Evolutionary conservation across 2,797 vertebrate species (phyloP), one percentile per base, ranked within the genome.

Genomic region (Poeciliopsis paucimaculata): DNA sequence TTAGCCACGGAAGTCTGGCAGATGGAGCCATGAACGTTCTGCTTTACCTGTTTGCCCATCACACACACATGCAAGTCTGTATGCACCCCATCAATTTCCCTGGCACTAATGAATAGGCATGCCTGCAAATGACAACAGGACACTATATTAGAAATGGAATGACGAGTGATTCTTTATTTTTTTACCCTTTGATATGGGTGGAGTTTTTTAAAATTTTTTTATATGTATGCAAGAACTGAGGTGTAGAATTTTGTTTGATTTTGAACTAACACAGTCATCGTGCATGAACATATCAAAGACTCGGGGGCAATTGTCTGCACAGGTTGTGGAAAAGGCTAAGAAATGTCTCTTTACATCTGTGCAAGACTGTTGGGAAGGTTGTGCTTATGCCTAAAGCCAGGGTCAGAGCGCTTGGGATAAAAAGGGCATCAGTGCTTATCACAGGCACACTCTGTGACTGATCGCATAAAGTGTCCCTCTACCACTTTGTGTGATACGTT

Each of bases 1-100:
- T 94, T 93, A 91, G 83, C 83, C 53, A 82, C 13, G 77, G 85
- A 93, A 79, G 88, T 90, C 87, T 87, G 84, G 87, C 90, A 94
- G 89, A 90, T 86, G 51, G 78, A 84, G 75, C 83, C 77, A 28
- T 76, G 84, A 87, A 85, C 2, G 31, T 43, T 70, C 73, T 64
- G 71, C 53, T 81, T 60, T 91, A 90, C 87, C 89, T 88, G 90
- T 82, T 53, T 36, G n/a, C 57, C 34, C 43, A 49, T 34, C 16
- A 80, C 31, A 51, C 64, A 51, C 41, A 43, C 53, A 77, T 51
- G 57, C 55, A n/a, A 43, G 20, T 70, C 66, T 9, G 9, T 53
- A 49, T 79, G 74, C 81, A 81, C 84, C 83, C 73, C 83, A 88
- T 90, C 85, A 87, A 84, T 91, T 88, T 87, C 60, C 41, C 64